phyloP scores from a whole-genome alignment of 2,797 vertebrate genomes.

The Epinephelus malabaricus region DNA sequence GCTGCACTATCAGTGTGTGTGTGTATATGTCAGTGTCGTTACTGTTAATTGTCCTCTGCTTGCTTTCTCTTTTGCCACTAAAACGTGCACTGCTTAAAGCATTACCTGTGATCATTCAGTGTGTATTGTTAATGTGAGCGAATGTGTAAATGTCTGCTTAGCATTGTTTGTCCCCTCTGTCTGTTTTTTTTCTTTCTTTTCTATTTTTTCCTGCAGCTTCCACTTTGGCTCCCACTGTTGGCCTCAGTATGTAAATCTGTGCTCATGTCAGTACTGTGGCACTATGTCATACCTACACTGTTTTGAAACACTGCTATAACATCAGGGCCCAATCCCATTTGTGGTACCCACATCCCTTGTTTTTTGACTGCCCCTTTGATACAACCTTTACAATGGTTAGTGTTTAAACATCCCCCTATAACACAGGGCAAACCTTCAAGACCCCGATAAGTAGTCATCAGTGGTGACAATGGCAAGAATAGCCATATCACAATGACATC shows the following conservation, averaged over 20 bases:
- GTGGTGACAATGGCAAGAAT: too few relatives aligned
- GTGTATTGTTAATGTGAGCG: slow-evolving; percentile 41
- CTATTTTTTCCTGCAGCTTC: slow-evolving; percentile 73
- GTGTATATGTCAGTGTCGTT: slow-evolving; percentile 21
- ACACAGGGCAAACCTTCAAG: too few relatives aligned
- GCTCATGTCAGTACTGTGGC: slow-evolving; percentile 46
- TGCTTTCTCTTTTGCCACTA: slow-evolving; percentile 35
- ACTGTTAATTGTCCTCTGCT: slow-evolving; percentile 36
- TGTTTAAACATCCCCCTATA: too few relatives aligned
- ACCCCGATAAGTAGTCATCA: too few relatives aligned
- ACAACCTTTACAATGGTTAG: too few relatives aligned
- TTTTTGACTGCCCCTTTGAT: too few relatives aligned
- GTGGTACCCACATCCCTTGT: too few relatives aligned
- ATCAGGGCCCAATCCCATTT: too few relatives aligned
- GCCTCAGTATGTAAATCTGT: slow-evolving; percentile 80
- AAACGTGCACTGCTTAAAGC: slow-evolving; percentile 44
- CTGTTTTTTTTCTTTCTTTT: slow-evolving; percentile 33
- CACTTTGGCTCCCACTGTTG: slow-evolving; percentile 74
- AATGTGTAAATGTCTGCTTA: slow-evolving; percentile 57
- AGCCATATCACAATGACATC: too few relatives aligned
- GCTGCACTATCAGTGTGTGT: background rate
- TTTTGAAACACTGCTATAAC: background rate
- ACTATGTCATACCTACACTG: slow-evolving; percentile 37
- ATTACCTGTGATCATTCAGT: slow-evolving; percentile 47
- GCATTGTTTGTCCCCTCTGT: slow-evolving; percentile 61